Evolutionary conservation across 2,113 vertebrate genomes (phyloP), one percentile per base, ranked within the genome.

Genomic region (Trinectes maculatus): DNA sequence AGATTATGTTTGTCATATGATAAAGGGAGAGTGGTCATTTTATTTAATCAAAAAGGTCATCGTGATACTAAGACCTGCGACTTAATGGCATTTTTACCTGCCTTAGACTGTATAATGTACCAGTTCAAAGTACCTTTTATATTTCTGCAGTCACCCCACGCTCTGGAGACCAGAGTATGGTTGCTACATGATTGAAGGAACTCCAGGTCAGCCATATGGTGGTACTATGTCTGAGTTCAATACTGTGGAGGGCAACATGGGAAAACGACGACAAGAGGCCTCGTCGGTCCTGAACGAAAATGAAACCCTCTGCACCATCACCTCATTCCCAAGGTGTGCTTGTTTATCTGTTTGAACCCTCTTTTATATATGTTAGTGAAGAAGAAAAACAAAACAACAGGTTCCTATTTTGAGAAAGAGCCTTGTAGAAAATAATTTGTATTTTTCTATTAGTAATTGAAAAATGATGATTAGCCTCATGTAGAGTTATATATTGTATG

Each of bases 171-270:
- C 97, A 13, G 98, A 99, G 70, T 99, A 99, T 37, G 94, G 94
- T 79, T 97, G 95, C 81, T 99, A 99, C 85, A 99, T 99, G 98
- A 98, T 99, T 21, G 98, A 99, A 74, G 97, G 98, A 16, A 99
- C 97, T 0, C 98, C 98, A 0, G 98, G 98, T 3, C 96, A 97
- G 85, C 98, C 98, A 0, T 99, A 99, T 0, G 98, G 98, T 0
- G 97, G 98, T 49, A 97, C 95, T 0, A 99, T 99, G 98, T 97
- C 98, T 0, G 98, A 98, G 81, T 99, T 99, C 84, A 99, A 99
- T 90, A 99, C 98, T 0, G 98, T 99, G 3, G 96, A 99, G 80
- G 95, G 95, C 82, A 99, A 99, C 90, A 99, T 99, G 98, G 93
- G 92, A 39, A 96, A 96, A 84, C 92, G 98, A 55, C 90, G 98